Percentiles rank a stretch among this genome's conserved stretches.
These are phyloP conservation scores for Nymphalis urticae DNA, from an alignment of 2,888 invertebrate genomes.

Conservation along the genomic window DNA sequence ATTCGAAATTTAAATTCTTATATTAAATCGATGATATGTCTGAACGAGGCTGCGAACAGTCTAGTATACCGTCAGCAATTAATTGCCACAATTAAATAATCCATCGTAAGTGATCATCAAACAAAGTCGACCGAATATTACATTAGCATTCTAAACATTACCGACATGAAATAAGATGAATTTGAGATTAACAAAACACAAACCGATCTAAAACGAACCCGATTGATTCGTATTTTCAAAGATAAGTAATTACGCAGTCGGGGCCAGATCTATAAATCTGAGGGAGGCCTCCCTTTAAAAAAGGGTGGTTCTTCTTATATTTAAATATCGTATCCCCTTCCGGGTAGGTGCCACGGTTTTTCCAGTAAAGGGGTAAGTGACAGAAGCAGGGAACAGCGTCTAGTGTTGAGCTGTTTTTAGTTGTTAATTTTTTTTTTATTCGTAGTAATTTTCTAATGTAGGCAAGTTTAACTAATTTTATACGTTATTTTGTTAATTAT, in stretches of 20 bases:
- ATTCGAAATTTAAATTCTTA: no score
- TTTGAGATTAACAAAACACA: constrained; percentile 38
- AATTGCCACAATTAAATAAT: constrained; percentile 13
- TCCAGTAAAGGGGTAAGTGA: constrained; percentile 82
- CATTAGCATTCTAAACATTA: constrained; percentile 40
- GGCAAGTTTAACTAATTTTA: constrained; percentile 9
- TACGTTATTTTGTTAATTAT: no score
- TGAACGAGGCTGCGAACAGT: not conserved
- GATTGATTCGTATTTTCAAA: constrained; percentile 80
- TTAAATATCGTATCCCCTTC: constrained; percentile 82
- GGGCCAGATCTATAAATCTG: constrained; percentile 81
- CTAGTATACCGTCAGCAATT: not conserved
- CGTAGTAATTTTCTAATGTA: not conserved
- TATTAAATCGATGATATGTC: no score
- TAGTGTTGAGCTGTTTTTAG: constrained; percentile 46
- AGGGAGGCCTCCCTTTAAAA: constrained; percentile 70
- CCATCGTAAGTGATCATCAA: constrained; percentile 33
- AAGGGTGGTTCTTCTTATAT: constrained; percentile 81
- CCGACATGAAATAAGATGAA: constrained; percentile 23
- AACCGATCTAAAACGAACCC: constrained; percentile 42
- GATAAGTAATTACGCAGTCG: constrained; percentile 80
- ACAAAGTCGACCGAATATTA: constrained; percentile 30
- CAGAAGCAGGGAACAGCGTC: constrained; percentile 69
- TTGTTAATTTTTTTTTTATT: not conserved
- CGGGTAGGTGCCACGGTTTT: constrained; percentile 82